Evolutionary conservation across 2,797 vertebrate species (phyloP), one percentile per base, ranked within the genome.

Genomic region (Enteromius trimaculatus): DNA sequence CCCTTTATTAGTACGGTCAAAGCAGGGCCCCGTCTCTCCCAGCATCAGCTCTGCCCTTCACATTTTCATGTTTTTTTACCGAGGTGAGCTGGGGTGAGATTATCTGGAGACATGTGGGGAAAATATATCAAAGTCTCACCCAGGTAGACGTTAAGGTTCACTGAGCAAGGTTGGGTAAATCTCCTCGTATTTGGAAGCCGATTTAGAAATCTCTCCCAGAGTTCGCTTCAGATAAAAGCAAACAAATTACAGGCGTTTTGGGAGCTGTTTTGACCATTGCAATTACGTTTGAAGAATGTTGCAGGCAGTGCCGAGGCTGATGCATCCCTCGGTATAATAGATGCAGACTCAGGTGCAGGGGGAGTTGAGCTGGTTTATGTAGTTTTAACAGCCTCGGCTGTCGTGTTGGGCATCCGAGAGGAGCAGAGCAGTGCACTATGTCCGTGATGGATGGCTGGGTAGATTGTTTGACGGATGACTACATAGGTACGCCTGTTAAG

Each of bases 401-500:
- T 58, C 49, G 88, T 16, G 44, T 21, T 58, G 66, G 72, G 34
- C 44, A 4, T 80, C 44, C 72, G 86, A 89, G 80, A 62, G 86
- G 88, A 85, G 89, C 85, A 88, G 84, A 89, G 92, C 19, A 23
- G 65, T 76, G 44, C 87, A 86, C 87, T 91, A 86, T 91, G 78
- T 81, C 86, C 76, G 79, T 92, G 94, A 93, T 93, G 90, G 92
- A 94, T 92, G 87, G 89, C 86, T 87, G 87, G 91, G 89, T 88
- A 88, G 90, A 93, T 91, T 88, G 88, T 80, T 89, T 92, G 92
- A 91, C 86, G 87, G 91, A 91, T 89, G 92, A 92, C 92, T 92
- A 91, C 92, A 91, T 87, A 90, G 92, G 91, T 90, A 88, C 39
- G 29, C 62, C 74, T 78, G 90, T 92, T 93, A 93, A 89, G 89